Conservation (phyloP, 2,113 vertebrate genomes). For the Vicugna pacos region DNA sequence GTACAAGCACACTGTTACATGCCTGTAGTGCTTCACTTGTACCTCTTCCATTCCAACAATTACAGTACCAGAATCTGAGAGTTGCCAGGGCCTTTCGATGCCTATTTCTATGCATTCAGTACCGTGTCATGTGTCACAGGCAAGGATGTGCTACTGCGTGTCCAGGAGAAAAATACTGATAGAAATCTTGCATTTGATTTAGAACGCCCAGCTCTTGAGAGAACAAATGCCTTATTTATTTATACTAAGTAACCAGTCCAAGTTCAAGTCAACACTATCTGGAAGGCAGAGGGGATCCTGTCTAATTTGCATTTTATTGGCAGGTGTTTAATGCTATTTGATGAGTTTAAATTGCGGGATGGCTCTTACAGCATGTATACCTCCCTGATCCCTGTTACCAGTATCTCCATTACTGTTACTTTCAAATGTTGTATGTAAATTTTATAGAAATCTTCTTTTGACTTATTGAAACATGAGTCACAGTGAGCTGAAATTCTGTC, state of each 20-base stretch:
- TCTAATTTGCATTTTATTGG: constrained; percentile 24
- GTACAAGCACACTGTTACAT: background rate
- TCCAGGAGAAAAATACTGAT: background rate
- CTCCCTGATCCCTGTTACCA: background rate
- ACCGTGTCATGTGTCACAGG: background rate
- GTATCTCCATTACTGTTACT: background rate
- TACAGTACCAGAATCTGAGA: background rate
- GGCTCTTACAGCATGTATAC: background rate
- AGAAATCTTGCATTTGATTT: background rate
- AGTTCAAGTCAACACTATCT: background rate
- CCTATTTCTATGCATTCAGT: background rate
- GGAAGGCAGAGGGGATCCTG: background rate
- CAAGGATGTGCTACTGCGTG: background rate
- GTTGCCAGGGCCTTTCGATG: background rate
- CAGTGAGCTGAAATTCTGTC: background rate
- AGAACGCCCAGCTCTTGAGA: background rate
- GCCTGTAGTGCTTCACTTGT: background rate
- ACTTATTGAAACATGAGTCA: background rate
- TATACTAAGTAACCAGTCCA: background rate
- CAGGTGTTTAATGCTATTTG: background rate
- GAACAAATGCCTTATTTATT: background rate
- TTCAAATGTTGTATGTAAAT: background rate
- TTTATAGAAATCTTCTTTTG: constrained; percentile 14
- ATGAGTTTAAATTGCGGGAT: background rate
- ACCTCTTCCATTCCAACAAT: background rate